These are phyloP conservation scores for Netelia inedita DNA, from an alignment of 2,888 invertebrate genomes.

Conservation along the genomic window DNA sequence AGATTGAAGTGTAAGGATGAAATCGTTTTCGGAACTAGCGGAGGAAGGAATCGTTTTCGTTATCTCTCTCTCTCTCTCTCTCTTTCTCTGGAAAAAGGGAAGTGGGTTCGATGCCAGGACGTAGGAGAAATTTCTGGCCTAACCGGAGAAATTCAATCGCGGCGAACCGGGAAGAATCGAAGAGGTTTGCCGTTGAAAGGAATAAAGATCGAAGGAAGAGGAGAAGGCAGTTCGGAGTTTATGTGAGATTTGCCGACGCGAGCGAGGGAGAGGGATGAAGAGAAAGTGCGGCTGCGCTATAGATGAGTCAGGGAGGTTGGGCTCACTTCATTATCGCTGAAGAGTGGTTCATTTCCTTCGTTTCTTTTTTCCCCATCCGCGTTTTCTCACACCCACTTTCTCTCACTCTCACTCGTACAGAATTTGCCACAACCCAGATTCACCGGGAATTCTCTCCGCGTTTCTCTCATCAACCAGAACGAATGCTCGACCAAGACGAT, in stretches of 20 bases:
- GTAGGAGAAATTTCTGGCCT: slow-evolving; percentile 51
- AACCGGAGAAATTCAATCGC: slow-evolving; percentile 56
- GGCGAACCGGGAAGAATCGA: slow-evolving; percentile 59
- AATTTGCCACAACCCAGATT: slow-evolving; percentile 28
- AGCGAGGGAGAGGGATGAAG: slow-evolving; percentile 17
- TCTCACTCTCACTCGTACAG: slow-evolving; percentile 32
- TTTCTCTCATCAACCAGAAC: slow-evolving; percentile 41
- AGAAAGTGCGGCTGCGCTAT: slow-evolving; percentile 29
- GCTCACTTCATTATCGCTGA: slow-evolving; percentile 65
- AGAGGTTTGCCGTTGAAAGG: slow-evolving; percentile 43
- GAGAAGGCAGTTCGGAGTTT: slow-evolving; percentile 18
- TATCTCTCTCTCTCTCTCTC: slow-evolving; percentile 7
- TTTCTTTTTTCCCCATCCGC: slow-evolving; percentile 19
- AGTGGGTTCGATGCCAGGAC: slow-evolving; percentile 23
- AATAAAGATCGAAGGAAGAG: slow-evolving; percentile 39
- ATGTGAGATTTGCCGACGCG: slow-evolving; percentile 34
- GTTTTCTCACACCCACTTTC: slow-evolving; percentile 25
- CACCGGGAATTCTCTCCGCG: slow-evolving; percentile 32
- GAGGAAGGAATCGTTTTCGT: slow-evolving; percentile 2
- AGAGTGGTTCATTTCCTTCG: slow-evolving; percentile 64
- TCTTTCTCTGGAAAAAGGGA: background rate
- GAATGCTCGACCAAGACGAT: background rate
- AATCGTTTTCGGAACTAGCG: slow-evolving; percentile 21
- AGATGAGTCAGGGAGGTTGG: slow-evolving; percentile 26
- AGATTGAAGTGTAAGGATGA: slow-evolving; percentile 1